Base-by-base conservation (phyloP, 2,113 vertebrate species). In the Polypterus bichir region DNA sequence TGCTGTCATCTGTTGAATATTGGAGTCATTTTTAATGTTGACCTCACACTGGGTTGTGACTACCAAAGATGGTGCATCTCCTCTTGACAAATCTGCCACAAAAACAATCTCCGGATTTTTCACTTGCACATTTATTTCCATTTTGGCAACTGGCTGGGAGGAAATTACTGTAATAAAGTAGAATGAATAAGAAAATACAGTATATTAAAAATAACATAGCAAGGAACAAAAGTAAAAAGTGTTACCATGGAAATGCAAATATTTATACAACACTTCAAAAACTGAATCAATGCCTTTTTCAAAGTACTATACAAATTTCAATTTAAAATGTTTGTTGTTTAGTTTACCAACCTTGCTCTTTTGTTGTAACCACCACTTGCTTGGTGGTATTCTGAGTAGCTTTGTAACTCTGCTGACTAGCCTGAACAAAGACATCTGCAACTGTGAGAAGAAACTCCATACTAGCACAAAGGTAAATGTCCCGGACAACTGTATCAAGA, bases 61-160 rank as follows among this genome's bases (percentile, higher is more conserved):
- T 48, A 99, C 92, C 57, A 99, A 71, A 0, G 96, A 85, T 7
- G 92, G 92, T 56, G 91, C 92, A 56, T 97, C 91, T 9, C 82
- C 88, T 62, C 83, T 91, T 11, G 92, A 93, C 79, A 99, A 83
- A 72, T 99, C 94, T 1, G 93, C 96, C 73, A 99, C 94, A 72
- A 99, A 98, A 8, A 97, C 91, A 46, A 99, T 88, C 75, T 99
- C 92, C 1, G 96, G 93, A 73, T 97, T 94, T 78, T 87, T 89
- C 75, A 99, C 82, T 49, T 86, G 3, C 55, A 95, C 70, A 57
- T 90, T 92, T 51, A 94, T 79, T 80, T 94, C 93, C 44, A 81
- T 86, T 47, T 88, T 92, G 49, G 84, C 79, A 47, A 77, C 60
- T 6, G 79, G 66, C 57, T 85, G 78, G 65, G 73, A 27, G 65